A percentile compares a stretch with the other conserved stretches of the same genome.
These are phyloP conservation scores for Porites lobata DNA, from an alignment of 92 coral and sea anemone genomes.

Conservation along the genomic window DNA sequence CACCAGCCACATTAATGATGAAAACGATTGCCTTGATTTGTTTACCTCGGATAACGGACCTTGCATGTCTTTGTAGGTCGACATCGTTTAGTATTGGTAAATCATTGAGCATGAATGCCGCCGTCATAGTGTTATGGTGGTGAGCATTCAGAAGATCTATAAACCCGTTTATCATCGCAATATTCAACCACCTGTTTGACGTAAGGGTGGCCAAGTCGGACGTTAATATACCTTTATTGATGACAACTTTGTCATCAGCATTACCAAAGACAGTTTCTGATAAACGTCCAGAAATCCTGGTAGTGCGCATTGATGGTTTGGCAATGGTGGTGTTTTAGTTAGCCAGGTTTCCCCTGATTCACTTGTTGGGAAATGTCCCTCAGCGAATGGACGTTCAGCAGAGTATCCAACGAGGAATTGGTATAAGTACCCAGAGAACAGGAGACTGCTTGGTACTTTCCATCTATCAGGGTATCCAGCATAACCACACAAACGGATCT, in stretches of 20 bases:
- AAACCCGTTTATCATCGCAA: slow-evolving; percentile 34
- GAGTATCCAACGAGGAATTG: slow-evolving; percentile 21
- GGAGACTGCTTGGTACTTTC: slow-evolving; percentile 33
- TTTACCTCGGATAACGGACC: slow-evolving; percentile 19
- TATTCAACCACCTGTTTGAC: slow-evolving; percentile 56
- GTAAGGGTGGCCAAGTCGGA: slow-evolving; percentile 60
- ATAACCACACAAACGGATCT: slow-evolving; percentile 25
- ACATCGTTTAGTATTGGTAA: slow-evolving; percentile 22
- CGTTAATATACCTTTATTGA: slow-evolving; percentile 21
- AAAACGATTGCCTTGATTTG: slow-evolving; percentile 24
- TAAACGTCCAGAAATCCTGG: slow-evolving; percentile 36
- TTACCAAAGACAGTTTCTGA: slow-evolving; percentile 39
- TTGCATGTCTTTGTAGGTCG: slow-evolving; percentile 16
- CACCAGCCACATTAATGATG: slow-evolving; percentile 62
- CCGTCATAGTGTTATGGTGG: slow-evolving; percentile 19
- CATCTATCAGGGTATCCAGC: slow-evolving; percentile 28
- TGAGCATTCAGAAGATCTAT: slow-evolving; percentile 43
- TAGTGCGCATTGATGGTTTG: slow-evolving; percentile 36
- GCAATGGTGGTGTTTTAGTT: slow-evolving; percentile 6
- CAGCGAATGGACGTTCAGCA: slow-evolving; percentile 43
- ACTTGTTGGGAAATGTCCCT: slow-evolving; percentile 38
- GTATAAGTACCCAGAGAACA: slow-evolving; percentile 60
- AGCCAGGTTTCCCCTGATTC: slow-evolving; percentile 62
- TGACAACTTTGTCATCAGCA: slow-evolving; percentile 27
- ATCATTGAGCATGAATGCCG: slow-evolving; percentile 47